Percentiles rank a stretch among this genome's conserved stretches.
These are phyloP conservation scores for Otis tarda DNA, from an alignment of 2,113 vertebrate genomes.

Conservation along the genomic window DNA sequence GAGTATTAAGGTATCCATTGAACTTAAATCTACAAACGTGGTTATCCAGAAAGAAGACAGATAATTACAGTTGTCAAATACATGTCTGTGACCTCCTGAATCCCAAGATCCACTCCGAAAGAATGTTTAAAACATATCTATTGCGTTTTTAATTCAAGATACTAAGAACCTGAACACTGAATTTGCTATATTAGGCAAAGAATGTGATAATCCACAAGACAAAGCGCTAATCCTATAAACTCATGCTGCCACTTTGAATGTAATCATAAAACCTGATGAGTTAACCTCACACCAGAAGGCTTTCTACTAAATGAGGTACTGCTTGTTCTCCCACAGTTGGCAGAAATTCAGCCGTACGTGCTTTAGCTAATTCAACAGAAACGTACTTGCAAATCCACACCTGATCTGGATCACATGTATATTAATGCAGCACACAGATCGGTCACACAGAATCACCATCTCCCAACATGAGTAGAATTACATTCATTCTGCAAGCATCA, in stretches of 20 bases:
- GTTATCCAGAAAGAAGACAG: not conserved
- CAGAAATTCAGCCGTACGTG: not conserved
- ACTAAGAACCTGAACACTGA: not conserved
- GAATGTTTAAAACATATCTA: not conserved
- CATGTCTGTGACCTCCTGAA: not conserved
- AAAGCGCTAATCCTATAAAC: not conserved
- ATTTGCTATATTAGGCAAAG: not conserved
- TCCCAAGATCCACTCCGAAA: not conserved
- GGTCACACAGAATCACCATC: not conserved
- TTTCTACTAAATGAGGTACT: constrained; percentile 23
- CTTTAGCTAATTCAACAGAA: not conserved
- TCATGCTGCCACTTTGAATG: not conserved
- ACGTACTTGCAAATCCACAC: constrained; percentile 21
- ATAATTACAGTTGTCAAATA: not conserved
- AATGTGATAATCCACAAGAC: not conserved
- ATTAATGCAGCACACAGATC: not conserved
- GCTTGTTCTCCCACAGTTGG: not conserved
- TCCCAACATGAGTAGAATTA: not conserved
- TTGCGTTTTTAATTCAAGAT: not conserved
- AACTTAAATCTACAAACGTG: not conserved
- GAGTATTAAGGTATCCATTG: not conserved
- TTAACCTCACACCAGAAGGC: constrained; percentile 29
- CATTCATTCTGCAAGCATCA: not conserved
- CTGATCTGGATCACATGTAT: constrained; percentile 12
- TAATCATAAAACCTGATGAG: not conserved